Evolutionary conservation across 2,888 invertebrate genomes (phyloP), one percentile per base, ranked within the genome.

Genomic region (Nomada ferruginata): DNA sequence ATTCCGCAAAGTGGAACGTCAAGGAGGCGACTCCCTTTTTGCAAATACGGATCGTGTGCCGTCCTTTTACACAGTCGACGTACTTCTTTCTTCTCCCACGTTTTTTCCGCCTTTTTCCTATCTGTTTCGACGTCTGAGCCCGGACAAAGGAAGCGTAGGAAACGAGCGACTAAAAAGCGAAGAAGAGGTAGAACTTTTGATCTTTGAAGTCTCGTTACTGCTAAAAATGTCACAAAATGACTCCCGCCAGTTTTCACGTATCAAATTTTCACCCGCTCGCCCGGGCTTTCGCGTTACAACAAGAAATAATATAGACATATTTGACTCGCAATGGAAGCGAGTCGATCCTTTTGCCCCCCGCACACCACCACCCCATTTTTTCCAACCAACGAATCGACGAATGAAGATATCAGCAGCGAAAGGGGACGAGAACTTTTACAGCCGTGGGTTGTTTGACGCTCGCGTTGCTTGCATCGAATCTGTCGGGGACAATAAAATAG

Each of bases 401-500:
- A 70, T 23, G 68, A 65, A 79, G 42, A 66, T 76, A 80, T 75
- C 65, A 60, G 53, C 42, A 60, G 66, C 44, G 79, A 75, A 76
- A 73, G 13, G 72, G 77, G 74, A n/a, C 57, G 59, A 61, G 53
- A 57, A 76, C 20, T 75, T 44, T 52, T 13, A 15, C 70, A 76
- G 69, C 61, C 61, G 66, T 29, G 50, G 74, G 69, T 85, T 77
- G 61, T 64, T 76, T 76, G 76, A 71, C 60, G 65, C 71, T 76
- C 82, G 74, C 76, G 68, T 66, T 79, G 79, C 73, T 80, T 76
- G 68, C 83, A 87, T 83, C 63, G 83, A 83, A 79, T 69, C 79
- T 64, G 59, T 59, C 71, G 86, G 68, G 50, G 72, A 64, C 84
- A 90, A 87, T 89, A 88, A 87, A 87, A 84, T 83, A 76, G 79